A percentile compares a stretch with the other conserved stretches of the same genome.
Evolutionary conservation across 2,113 vertebrate species (phyloP).

Genomic region (Oreocharis arfaki): DNA sequence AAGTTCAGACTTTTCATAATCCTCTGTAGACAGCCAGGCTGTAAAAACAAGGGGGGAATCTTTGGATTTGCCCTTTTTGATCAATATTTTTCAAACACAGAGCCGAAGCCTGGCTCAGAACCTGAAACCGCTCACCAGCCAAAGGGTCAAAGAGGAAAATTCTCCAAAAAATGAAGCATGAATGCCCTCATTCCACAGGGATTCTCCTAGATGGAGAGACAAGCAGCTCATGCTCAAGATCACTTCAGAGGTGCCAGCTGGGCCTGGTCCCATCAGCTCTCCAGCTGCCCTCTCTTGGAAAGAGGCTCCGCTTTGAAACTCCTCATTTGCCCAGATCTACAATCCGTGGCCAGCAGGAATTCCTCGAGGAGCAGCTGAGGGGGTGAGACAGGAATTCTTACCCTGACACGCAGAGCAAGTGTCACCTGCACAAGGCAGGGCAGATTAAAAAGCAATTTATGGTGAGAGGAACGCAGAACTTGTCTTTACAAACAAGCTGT

Average conservation of each 20-base stretch:
- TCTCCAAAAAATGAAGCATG: background rate
- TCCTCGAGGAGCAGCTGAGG: background rate
- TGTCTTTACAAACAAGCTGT: no score
- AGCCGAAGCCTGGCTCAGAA: background rate
- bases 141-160: background rate
- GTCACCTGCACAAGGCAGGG: accelerated
- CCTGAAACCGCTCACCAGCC: background rate
- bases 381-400: background rate
- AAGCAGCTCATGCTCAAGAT: background rate
- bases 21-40: background rate
- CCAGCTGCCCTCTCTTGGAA: background rate
- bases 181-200: background rate
- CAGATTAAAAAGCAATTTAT: background rate
- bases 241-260: background rate
- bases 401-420: background rate
- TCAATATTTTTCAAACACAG: background rate
- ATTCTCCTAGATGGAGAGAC: background rate
- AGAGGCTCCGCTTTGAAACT: background rate
- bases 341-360: background rate
- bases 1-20: background rate
- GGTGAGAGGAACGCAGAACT: no score
- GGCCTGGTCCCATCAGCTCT: background rate
- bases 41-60: background rate
- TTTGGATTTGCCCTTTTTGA: background rate
- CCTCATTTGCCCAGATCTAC: background rate